Evolutionary conservation across 2,113 vertebrate genomes (phyloP).

Genomic region (Xiphophorus hellerii): DNA sequence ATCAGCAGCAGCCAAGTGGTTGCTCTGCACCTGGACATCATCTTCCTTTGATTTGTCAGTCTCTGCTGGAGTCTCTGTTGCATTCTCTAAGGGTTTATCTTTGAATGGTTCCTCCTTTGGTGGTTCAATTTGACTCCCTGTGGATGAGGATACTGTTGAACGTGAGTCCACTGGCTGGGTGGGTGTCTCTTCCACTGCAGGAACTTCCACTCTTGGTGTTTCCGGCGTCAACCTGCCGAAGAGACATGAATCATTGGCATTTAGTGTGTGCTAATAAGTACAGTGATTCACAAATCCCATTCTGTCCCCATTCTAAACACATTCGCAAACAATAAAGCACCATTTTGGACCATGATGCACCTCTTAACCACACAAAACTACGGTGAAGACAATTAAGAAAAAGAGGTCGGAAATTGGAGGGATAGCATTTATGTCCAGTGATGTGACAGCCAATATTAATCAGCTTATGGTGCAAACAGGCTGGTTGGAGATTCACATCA

Average conservation of each 20-base stretch:
- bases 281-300: no score
- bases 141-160: slow-evolving; percentile 1
- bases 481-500: no score
- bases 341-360: background rate
- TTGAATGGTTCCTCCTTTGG: background rate
- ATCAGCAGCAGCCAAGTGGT: background rate
- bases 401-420: background rate
- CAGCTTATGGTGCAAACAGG: background rate
- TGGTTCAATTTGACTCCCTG: slow-evolving; percentile 15
- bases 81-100: background rate
- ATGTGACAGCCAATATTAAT: background rate
- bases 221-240: slow-evolving; percentile 44
- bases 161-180: slow-evolving; percentile 5
- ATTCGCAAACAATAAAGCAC: no score
- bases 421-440: background rate
- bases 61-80: slow-evolving; percentile 6
- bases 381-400: background rate
- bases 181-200: background rate
- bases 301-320: no score
- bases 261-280: background rate
- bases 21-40: background rate
- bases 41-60: background rate
- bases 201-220: background rate
- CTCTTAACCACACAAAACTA: background rate
- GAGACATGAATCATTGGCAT: slow-evolving; percentile 4